Evolutionary conservation across 2,797 vertebrate genomes (phyloP).

Genomic region (Gymnothorax reevesii): DNA sequence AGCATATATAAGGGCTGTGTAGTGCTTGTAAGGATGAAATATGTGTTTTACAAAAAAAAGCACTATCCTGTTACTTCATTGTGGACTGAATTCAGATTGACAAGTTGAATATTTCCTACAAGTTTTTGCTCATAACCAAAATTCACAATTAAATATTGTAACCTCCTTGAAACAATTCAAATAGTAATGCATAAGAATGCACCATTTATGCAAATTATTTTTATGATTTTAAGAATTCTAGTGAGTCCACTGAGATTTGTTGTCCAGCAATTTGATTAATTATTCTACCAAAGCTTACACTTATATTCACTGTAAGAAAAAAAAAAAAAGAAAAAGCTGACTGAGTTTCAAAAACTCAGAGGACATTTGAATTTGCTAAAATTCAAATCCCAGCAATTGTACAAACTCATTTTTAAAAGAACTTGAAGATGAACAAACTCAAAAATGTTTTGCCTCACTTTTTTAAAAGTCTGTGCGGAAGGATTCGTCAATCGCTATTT

Average conservation of each 20-base stretch:
- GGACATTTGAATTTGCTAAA: too few relatives aligned
- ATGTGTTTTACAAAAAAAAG: neutral
- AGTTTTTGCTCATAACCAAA: neutral
- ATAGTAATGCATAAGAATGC: conserved; percentile 1
- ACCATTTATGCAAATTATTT: neutral
- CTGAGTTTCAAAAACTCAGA: too few relatives aligned
- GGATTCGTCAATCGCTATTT: too few relatives aligned
- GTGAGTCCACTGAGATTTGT: neutral
- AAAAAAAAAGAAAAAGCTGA: too few relatives aligned
- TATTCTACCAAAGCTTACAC: neutral
- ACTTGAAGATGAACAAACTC: too few relatives aligned
- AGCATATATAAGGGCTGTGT: neutral
- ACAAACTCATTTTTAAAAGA: too few relatives aligned
- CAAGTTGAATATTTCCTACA: neutral
- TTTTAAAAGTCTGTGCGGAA: too few relatives aligned
- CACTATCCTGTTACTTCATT: neutral
- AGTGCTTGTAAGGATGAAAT: neutral
- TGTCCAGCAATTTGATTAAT: neutral
- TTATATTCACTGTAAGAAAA: neutral
- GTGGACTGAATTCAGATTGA: neutral
- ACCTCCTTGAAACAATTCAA: neutral
- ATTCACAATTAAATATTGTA: neutral
- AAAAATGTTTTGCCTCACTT: too few relatives aligned
- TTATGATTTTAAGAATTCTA: neutral
- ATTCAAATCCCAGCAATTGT: too few relatives aligned